Base-by-base conservation (phyloP, 2,888 invertebrate genomes). In the Andrena fulva region DNA sequence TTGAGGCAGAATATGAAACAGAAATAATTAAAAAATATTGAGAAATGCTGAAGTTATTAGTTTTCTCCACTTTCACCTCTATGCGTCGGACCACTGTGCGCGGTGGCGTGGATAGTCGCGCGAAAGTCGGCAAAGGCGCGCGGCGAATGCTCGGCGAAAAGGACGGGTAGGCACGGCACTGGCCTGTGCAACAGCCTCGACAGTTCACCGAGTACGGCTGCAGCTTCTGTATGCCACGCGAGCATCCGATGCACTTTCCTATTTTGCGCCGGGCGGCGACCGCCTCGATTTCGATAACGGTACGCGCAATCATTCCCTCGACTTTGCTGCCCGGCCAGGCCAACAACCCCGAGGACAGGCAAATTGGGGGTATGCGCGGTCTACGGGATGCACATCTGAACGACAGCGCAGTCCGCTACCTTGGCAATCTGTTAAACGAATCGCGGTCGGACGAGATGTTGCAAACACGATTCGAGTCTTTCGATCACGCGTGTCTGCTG, bases 91-190 rank as follows among this genome's bases (percentile, higher is more conserved):
- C n/a, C n/a, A n/a, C n/a, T n/a, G n/a, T n/a, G n/a, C n/a, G n/a
- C n/a, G n/a, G n/a, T n/a, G 54, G 10, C 24, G 64, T 27, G 52
- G 35, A 76, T 78, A 78, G 69, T 80, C 81, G 73, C 84, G 82
- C 83, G 86, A 90, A 86, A 90, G 87, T 87, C 76, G 83, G 87
- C 82, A 68, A 60, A 79, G 79, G 10, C 2, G 10, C 2, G 10
- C 3, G n/a, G 27, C 42, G 12, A 56, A 87, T 84, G 86, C 86
- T 82, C 80, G 35, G 88, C 75, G 80, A 84, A 82, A 80, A 88
- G 82, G 79, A 63, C 79, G 74, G 62, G 59, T 82, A 85, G 83
- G 50, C 70, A 82, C 71, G 54, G 70, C 76, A 74, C 67, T 76
- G 77, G 62, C 67, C 67, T 42, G 60, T 74, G 87, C 84, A 83